Conservation (phyloP, 2,797 vertebrate genomes). For the Calcarius lapponicus region DNA sequence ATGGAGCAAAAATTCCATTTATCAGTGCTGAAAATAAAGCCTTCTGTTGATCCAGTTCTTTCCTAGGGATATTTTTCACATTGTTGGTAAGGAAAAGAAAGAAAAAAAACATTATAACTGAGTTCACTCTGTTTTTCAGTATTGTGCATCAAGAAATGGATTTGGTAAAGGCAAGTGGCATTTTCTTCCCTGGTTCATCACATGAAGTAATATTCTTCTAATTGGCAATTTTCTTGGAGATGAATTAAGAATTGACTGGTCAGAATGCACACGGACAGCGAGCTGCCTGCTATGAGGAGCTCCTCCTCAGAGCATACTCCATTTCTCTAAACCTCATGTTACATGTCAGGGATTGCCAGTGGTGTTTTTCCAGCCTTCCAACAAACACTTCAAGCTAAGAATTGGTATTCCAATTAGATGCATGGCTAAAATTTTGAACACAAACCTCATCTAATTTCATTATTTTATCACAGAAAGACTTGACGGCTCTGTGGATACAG, state of each 20-base stretch:
- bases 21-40: constrained; percentile 70
- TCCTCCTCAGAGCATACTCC: not conserved
- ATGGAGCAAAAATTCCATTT: constrained; percentile 77
- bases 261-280: not conserved
- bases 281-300: not conserved
- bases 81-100: not conserved
- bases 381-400: not conserved
- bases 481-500: not conserved
- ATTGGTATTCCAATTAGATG: not conserved
- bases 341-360: not conserved
- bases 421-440: not conserved
- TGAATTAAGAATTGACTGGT: not conserved
- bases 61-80: constrained; percentile 68
- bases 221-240: not conserved
- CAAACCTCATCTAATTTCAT: not conserved
- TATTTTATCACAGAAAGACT: not conserved
- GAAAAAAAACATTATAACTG: not conserved
- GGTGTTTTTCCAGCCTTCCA: not conserved
- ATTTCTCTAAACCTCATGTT: not conserved
- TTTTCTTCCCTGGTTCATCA: not conserved
- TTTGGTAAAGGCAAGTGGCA: not conserved
- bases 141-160: not conserved
- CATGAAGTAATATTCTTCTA: not conserved
- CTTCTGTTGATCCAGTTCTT: constrained; percentile 75
- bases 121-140: constrained; percentile 17